Percentiles rank a stretch among this genome's conserved stretches.
Conservation (phyloP, 2,797 vertebrate genomes). For the Craterocephalus amniculus region DNA sequence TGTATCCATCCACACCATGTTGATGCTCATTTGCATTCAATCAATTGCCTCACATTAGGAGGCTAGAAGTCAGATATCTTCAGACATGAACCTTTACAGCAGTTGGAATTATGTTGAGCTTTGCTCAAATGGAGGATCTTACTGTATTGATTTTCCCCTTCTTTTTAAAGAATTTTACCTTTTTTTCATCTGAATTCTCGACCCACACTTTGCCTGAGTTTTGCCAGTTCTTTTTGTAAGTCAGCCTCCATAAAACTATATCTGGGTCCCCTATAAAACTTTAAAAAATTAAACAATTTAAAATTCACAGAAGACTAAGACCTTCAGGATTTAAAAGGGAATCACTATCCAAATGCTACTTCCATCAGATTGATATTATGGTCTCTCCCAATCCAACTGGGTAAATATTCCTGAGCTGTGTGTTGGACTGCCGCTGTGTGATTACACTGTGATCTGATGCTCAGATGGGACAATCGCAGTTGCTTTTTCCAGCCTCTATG, state of each 20-base stretch:
- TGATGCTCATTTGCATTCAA: background rate
- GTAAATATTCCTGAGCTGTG: conserved; percentile 8
- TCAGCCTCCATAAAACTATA: background rate
- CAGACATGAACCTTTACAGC: background rate
- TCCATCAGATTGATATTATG: background rate
- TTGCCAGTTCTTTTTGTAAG: background rate
- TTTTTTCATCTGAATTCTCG: too few species aligned
- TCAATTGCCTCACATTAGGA: too few species aligned
- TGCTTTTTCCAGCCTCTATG: conserved; percentile 71
- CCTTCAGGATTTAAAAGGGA: conserved; percentile 14
- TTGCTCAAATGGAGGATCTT: too few species aligned
- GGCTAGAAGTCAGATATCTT: too few species aligned
- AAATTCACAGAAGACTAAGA: conserved; percentile 1
- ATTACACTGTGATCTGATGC: conserved; percentile 41
- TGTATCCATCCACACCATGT: background rate
- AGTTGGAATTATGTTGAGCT: background rate
- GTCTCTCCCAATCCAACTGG: background rate
- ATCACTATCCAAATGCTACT: conserved; percentile 6
- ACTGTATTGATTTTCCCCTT: too few species aligned
- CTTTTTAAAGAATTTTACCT: too few species aligned
- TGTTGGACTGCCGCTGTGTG: conserved; percentile 38
- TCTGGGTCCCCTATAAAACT: background rate
- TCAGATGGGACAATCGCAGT: conserved; percentile 32
- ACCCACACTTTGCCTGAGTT: too few species aligned
- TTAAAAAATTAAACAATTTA: background rate